Conservation (phyloP, 1,140 invertebrate species). For the Zaprionus kolodkinae region DNA sequence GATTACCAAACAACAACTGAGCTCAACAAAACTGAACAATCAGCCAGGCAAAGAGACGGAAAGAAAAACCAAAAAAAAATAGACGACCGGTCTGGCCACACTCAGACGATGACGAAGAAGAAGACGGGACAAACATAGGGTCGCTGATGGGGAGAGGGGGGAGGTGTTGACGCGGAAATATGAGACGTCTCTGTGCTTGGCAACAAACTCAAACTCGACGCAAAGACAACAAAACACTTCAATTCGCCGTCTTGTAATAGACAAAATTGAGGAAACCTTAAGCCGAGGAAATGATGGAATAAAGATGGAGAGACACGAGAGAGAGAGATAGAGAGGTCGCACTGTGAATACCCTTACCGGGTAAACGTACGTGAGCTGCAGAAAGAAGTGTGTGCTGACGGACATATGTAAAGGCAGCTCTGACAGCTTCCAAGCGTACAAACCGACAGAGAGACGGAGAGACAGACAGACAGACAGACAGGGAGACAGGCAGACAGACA, state of each 20-base stretch:
- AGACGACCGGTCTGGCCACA: conserved; percentile 42
- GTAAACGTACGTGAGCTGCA: neutral
- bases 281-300: conserved; percentile 1
- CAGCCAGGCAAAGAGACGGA: conserved; percentile 43
- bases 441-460: neutral
- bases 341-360: conserved; percentile 8
- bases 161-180: conserved; percentile 12
- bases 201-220: conserved; percentile 34
- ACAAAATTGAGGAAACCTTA: conserved; percentile 50
- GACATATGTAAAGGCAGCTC: neutral
- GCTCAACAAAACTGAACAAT: conserved; percentile 34
- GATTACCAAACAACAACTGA: conserved; percentile 54
- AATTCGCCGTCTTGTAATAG: conserved; percentile 46
- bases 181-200: conserved; percentile 43
- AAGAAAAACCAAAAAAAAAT: conserved; percentile 28
- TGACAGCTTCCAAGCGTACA: neutral
- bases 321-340: neutral
- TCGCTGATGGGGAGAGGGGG: neutral
- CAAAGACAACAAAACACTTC: conserved; percentile 51
- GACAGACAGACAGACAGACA: neutral
- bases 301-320: neutral
- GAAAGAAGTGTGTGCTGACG: conserved; percentile 15
- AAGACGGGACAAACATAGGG: conserved; percentile 11
- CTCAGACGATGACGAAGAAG: neutral
- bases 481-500: neutral